A percentile compares a stretch with the other conserved stretches of the same genome.
Conservation (phyloP, 1,140 invertebrate species). For the Pinna nobilis region DNA sequence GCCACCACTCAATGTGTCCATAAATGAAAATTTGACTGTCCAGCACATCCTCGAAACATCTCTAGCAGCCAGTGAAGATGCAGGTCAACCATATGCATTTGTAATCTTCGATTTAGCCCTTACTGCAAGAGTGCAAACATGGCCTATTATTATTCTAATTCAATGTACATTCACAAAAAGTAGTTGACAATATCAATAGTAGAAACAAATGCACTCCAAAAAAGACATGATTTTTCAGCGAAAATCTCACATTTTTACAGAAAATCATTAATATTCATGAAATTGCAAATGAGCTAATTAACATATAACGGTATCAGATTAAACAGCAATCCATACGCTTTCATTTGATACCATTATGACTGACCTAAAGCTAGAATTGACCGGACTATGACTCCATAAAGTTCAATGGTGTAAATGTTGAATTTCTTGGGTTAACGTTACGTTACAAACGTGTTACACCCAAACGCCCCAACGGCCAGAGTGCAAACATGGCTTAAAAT, state of each 20-base stretch:
- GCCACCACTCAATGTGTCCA: conserved; percentile 2
- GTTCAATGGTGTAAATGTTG: no score
- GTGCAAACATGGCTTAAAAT: not conserved
- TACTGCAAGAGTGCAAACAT: not conserved
- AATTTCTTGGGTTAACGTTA: not conserved
- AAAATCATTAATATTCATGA: not conserved
- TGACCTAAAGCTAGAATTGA: no score
- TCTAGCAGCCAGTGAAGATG: not conserved
- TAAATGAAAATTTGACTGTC: not conserved
- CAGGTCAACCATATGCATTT: not conserved
- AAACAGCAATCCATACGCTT: no score
- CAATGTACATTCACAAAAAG: no score
- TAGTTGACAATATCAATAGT: no score
- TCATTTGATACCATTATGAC: no score
- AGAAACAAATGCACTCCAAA: not conserved
- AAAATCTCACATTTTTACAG: no score
- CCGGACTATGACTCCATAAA: no score
- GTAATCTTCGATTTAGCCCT: not conserved
- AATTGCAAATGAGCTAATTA: not conserved
- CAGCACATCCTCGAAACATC: not conserved
- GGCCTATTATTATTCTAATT: no score
- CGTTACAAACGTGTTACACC: not conserved
- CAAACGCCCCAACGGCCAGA: not conserved
- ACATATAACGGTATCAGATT: no score
- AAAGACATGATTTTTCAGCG: not conserved